A percentile compares a stretch with the other conserved stretches of the same genome.
Evolutionary conservation across 2,888 invertebrate genomes (phyloP).

Genomic region (Incurvaria masculella): DNA sequence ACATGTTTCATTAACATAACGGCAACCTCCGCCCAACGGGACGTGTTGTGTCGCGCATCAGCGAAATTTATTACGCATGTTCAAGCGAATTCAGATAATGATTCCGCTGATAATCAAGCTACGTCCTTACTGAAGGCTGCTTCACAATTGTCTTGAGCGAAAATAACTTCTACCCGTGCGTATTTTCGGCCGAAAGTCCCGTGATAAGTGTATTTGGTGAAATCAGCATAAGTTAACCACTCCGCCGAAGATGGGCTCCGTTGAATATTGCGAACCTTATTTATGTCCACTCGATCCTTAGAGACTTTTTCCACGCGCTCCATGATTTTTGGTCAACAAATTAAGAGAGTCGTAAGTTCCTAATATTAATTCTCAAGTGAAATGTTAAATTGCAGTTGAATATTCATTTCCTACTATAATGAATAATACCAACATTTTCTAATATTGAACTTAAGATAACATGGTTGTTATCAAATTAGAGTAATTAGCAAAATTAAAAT

Average conservation of each 20-base stretch:
- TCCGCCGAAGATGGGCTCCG: slow-evolving; percentile 34
- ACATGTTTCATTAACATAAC: too few relatives aligned
- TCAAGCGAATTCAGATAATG: background rate
- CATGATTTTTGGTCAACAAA: slow-evolving; percentile 32
- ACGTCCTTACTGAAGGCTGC: background rate
- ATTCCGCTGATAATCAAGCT: background rate
- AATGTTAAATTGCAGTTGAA: too few relatives aligned
- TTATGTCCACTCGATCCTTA: slow-evolving; percentile 54
- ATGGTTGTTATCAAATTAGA: too few relatives aligned
- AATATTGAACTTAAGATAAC: too few relatives aligned
- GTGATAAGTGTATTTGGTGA: background rate
- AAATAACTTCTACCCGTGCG: background rate
- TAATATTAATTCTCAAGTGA: too few relatives aligned
- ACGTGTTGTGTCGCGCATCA: background rate
- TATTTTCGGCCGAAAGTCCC: background rate
- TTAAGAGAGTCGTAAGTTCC: too few relatives aligned
- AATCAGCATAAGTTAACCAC: background rate
- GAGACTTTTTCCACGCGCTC: slow-evolving; percentile 33
- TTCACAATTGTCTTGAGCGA: background rate
- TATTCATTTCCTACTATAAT: too few relatives aligned
- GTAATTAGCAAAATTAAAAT: too few relatives aligned
- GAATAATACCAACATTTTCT: too few relatives aligned
- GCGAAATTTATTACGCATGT: background rate
- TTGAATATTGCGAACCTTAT: slow-evolving; percentile 52
- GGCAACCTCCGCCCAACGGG: too few relatives aligned